Conservation (phyloP, 2,797 vertebrate species). For the Kryptolebias ocellatus region DNA sequence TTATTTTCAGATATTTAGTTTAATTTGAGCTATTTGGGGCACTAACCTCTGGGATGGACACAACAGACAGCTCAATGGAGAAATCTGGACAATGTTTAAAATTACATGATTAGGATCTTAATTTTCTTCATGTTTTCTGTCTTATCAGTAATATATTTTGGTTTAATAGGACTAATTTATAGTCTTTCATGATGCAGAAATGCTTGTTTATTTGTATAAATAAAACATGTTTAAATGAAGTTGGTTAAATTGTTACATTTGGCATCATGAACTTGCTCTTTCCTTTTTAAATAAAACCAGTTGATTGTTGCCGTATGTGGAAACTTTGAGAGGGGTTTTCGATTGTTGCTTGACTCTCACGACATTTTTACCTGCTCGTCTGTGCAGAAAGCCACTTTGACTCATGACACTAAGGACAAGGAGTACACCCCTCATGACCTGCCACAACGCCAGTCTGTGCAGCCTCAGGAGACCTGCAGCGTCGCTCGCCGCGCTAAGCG, state of each 20-base stretch:
- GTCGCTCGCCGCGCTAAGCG: conserved; percentile 93
- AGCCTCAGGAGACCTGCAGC: conserved; percentile 88
- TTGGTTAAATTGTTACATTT: no score
- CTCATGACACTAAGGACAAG: conserved; percentile 94
- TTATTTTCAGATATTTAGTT: no score
- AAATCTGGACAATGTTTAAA: not conserved
- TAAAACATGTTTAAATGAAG: no score
- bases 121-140: no score
- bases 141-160: no score
- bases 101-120: not conserved
- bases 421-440: conserved; percentile 97
- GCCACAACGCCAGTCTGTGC: conserved; percentile 93
- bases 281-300: no score
- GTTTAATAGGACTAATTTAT: no score
- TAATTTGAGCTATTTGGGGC: not conserved
- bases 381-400: conserved; percentile 89
- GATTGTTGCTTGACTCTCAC: not conserved
- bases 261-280: no score
- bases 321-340: not conserved
- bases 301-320: not conserved
- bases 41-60: not conserved
- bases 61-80: not conserved
- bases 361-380: not conserved
- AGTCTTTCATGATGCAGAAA: not conserved
- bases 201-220: no score